Evolutionary conservation across 1,140 invertebrate species (phyloP).

Genomic region (Aculops lycopersici): DNA sequence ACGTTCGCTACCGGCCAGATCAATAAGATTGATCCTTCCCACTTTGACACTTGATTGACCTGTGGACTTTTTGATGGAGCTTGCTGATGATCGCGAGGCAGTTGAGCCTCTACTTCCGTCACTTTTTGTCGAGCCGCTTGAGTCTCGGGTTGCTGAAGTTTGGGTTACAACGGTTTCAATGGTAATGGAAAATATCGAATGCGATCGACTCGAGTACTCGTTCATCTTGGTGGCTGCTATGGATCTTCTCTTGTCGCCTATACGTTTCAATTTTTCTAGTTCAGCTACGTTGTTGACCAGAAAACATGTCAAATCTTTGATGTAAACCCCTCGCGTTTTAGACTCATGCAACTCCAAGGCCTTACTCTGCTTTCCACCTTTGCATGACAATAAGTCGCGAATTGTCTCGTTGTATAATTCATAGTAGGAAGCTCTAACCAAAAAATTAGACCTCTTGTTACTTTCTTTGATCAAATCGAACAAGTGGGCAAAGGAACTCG

Average conservation of each 20-base stretch:
- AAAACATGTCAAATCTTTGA: constrained; percentile 38
- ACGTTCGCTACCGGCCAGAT: constrained; percentile 52
- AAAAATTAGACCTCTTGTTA: constrained; percentile 27
- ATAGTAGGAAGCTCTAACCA: constrained; percentile 38
- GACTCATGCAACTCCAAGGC: constrained; percentile 28
- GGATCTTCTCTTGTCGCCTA: constrained; percentile 15
- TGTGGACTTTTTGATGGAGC: too few species aligned
- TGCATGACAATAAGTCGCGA: constrained; percentile 27
- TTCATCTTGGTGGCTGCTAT: constrained; percentile 59
- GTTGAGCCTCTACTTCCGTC: background rate
- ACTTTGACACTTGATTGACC: constrained; percentile 19
- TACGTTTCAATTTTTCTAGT: constrained; percentile 21
- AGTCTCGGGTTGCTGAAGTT: too few species aligned
- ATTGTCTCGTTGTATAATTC: constrained; percentile 55
- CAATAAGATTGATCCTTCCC: constrained; percentile 48
- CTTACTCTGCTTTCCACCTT: constrained; percentile 18
- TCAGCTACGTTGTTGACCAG: constrained; percentile 49
- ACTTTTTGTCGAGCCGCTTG: constrained; percentile 6
- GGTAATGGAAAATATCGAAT: constrained; percentile 58
- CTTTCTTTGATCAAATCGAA: constrained; percentile 36
- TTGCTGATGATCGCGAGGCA: too few species aligned
- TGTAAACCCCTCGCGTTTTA: constrained; percentile 43
- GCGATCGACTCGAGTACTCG: constrained; percentile 42
- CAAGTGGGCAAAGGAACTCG: constrained; percentile 40
- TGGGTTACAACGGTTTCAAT: constrained; percentile 30